These are phyloP conservation scores for Scrobipalpa costella DNA, from an alignment of 2,888 invertebrate species.

Conservation along the genomic window DNA sequence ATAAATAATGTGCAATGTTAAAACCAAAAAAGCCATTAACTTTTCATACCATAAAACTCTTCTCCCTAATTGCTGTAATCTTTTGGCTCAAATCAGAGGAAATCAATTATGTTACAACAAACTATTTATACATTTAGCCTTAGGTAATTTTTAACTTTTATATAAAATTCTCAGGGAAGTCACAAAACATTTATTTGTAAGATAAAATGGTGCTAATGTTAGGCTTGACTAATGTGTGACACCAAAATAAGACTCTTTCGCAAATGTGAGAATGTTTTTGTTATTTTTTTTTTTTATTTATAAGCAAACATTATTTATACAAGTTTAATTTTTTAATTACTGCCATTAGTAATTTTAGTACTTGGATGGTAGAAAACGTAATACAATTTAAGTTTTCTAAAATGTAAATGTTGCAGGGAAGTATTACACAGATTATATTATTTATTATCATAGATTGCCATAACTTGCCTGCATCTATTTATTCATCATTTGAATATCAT, in stretches of 20 bases:
- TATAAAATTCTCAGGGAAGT: conserved; percentile 79
- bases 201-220: conserved; percentile 79
- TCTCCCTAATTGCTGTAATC: conserved; percentile 60
- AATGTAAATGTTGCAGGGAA: conserved; percentile 73
- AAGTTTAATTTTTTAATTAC: conserved; percentile 72
- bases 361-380: conserved; percentile 61
- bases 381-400: conserved; percentile 58
- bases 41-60: conserved; percentile 66
- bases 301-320: conserved; percentile 78
- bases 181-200: conserved; percentile 79
- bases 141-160: conserved; percentile 80
- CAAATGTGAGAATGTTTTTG: conserved; percentile 74
- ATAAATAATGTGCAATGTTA: conserved; percentile 77
- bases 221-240: conserved; percentile 79
- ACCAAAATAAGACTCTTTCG: conserved; percentile 79
- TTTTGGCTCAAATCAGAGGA: conserved; percentile 79
- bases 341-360: conserved; percentile 75
- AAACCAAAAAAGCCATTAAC: conserved; percentile 80
- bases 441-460: conserved; percentile 75
- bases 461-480: conserved; percentile 80
- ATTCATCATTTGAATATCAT: conserved; percentile 64
- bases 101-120: conserved; percentile 69
- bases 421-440: conserved; percentile 69
- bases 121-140: conserved; percentile 77
- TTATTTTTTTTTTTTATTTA: conserved; percentile 77